These are phyloP conservation scores for Proterorhinus semilunaris DNA, from an alignment of 2,113 vertebrate species.

Conservation along the genomic window DNA sequence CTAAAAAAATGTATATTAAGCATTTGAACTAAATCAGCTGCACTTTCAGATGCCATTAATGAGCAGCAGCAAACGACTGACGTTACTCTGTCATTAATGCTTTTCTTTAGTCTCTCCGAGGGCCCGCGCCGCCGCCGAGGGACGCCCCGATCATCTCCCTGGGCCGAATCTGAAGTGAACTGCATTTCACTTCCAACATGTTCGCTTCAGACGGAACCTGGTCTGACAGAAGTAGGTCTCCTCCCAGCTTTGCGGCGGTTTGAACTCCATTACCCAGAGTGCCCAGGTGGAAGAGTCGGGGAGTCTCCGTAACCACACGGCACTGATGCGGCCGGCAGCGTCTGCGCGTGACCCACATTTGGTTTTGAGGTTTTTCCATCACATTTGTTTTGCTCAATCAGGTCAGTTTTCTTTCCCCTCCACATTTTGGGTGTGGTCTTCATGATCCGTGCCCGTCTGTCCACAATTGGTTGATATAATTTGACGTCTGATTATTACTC, in stretches of 20 bases:
- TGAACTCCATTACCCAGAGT: conserved; percentile 38
- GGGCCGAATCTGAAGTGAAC: background rate
- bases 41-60: no score
- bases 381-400: no score
- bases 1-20: no score
- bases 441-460: no score
- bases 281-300: conserved; percentile 23
- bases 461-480: no score
- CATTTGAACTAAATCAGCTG: no score
- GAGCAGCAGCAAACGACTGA: background rate
- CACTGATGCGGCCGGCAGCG: no score
- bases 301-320: background rate
- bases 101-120: background rate
- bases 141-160: background rate
- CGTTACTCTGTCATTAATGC: background rate
- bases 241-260: conserved; percentile 22
- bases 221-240: background rate
- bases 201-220: background rate
- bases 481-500: no score
- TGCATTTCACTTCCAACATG: background rate
- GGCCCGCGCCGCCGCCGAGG: background rate
- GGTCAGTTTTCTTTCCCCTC: no score
- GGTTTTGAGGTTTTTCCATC: no score
- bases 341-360: no score
- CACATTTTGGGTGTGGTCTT: no score